Conservation (phyloP, 2,888 invertebrate genomes). For the Lasioglossum zephyrum region DNA sequence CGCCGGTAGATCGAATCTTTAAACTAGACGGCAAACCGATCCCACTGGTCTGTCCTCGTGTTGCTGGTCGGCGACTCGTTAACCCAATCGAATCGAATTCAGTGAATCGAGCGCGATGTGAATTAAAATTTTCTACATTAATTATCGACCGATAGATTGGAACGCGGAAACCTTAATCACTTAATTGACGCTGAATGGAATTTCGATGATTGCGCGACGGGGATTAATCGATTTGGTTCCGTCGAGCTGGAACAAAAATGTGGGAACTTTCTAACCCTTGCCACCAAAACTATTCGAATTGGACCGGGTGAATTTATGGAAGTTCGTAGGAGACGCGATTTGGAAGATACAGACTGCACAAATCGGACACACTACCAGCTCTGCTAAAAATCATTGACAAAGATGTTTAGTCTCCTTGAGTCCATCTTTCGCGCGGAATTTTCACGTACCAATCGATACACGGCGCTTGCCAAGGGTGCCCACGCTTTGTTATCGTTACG, state of each 20-base stretch:
- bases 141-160: constrained; percentile 52
- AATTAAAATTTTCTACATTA: constrained; percentile 60
- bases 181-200: constrained; percentile 53
- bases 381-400: background rate
- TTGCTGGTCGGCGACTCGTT: constrained; percentile 40
- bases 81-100: constrained; percentile 48
- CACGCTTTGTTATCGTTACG: constrained; percentile 10
- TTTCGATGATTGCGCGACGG: constrained; percentile 36
- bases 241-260: background rate
- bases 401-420: background rate
- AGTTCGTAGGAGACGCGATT: background rate
- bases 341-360: background rate
- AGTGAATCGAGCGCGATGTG: constrained; percentile 24
- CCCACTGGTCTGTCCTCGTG: constrained; percentile 6
- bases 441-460: background rate
- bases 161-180: constrained; percentile 35
- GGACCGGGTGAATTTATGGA: background rate
- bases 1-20: constrained; percentile 5
- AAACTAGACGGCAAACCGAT: constrained; percentile 26
- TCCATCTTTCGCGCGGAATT: background rate
- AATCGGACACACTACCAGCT: background rate
- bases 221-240: background rate
- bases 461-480: background rate
- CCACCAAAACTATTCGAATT: background rate
- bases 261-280: background rate